phyloP scores from a whole-genome alignment of 2,113 vertebrate species.

The Corydoras sp. region DNA sequence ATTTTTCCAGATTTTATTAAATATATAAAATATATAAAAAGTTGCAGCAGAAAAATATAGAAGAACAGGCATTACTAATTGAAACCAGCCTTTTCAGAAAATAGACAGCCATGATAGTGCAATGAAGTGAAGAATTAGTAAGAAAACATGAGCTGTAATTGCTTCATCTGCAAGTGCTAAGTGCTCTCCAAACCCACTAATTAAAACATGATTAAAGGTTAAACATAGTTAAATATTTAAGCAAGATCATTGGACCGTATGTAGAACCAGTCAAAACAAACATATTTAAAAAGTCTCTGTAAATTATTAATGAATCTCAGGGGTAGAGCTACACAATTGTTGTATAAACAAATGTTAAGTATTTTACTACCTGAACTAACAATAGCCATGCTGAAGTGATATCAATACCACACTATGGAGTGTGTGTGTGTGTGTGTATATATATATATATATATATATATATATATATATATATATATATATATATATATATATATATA shows the following conservation, averaged over 20 bases:
- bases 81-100: no score
- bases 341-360: neutral
- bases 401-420: neutral
- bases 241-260: neutral
- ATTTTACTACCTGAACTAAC: no score
- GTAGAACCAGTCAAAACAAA: slow-evolving; percentile 23
- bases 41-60: no score
- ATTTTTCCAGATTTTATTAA: no score
- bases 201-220: slow-evolving; percentile 1
- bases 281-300: slow-evolving; percentile 5
- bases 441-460: neutral
- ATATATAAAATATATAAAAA: no score
- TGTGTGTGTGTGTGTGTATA: no score
- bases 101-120: no score
- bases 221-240: slow-evolving; percentile 27
- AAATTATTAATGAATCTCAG: neutral
- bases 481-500: neutral
- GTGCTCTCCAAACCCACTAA: neutral
- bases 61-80: no score
- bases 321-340: neutral
- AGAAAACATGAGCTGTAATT: no score
- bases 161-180: neutral
- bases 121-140: no score
- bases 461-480: neutral
- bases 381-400: neutral